Base-by-base conservation (phyloP, 2,888 invertebrate species). In the Notocelia uddmanniana region DNA sequence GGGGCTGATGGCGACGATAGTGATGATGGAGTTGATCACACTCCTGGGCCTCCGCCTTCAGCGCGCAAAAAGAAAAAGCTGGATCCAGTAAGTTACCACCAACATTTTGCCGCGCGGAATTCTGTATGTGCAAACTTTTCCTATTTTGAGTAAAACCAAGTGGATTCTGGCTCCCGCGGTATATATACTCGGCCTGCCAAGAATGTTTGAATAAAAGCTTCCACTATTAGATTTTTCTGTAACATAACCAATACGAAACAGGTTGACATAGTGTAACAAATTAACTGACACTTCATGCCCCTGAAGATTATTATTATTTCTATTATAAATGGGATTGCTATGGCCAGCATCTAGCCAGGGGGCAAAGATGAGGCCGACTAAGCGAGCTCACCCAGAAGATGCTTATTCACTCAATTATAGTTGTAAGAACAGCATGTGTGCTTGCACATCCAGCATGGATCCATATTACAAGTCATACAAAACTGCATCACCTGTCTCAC, bases 61-160 rank as follows among this genome's bases (percentile, higher is more conserved):
- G 87, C 93, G 2, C 93, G 96, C 75, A 96, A 97, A 81, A 95
- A 95, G 81, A 96, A 96, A 89, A 96, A 96, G 85, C 89, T 96
- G 73, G 97, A 97, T 86, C 97, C 97, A 77, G 97, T 97, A 94
- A 94, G 94, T 87, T 77, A 76, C 26, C 13, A 59, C 0, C 21
- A 6, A 52, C 19, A 15, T 57, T 37, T 41, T 66, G 64, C 52
- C 58, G 62, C 50, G 58, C 69, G 58, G 63, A 64, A 41, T 21
- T 34, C 50, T 8, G 5, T 23, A 11, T n/a, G 18, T 19, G 19
- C 9, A 13, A 48, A 64, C 68, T 34, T 73, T 77, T 76, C 76
- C 89, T 93, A 9, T 13, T 58, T 19, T 18, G 2, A 23, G 18
- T 55, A 31, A 23, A 13, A 15, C 0, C 13, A 45, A 19, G 13